phyloP scores from a whole-genome alignment of 2,888 invertebrate genomes.

The Drosophila acutilabella region DNA sequence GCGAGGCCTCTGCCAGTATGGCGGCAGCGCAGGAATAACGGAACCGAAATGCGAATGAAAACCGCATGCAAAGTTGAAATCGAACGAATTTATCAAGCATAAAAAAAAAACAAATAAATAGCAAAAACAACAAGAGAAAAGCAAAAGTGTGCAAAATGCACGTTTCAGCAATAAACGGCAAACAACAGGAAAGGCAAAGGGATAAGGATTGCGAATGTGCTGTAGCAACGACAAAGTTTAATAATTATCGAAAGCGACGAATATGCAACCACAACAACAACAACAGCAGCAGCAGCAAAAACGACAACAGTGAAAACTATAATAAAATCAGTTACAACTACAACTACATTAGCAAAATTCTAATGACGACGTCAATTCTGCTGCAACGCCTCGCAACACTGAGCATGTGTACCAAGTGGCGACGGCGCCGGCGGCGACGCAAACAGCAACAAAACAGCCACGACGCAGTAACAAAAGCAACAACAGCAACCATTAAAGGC shows the following conservation, averaged over 20 bases:
- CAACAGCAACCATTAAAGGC: slow-evolving; percentile 20
- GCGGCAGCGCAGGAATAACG: slow-evolving; percentile 51
- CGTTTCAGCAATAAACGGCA: slow-evolving; percentile 70
- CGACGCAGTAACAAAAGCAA: slow-evolving; percentile 44
- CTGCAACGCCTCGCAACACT: slow-evolving; percentile 63
- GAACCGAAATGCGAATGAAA: slow-evolving; percentile 33
- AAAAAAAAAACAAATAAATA: slow-evolving; percentile 37
- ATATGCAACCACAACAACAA: slow-evolving; percentile 44
- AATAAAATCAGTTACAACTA: slow-evolving; percentile 44
- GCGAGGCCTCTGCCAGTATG: slow-evolving; percentile 17
- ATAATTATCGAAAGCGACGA: slow-evolving; percentile 62
- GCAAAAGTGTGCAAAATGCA: slow-evolving; percentile 66
- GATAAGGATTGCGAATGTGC: slow-evolving; percentile 38
- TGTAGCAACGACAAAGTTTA: slow-evolving; percentile 51
- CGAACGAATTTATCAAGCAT: slow-evolving; percentile 56
- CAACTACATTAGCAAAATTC: slow-evolving; percentile 55
- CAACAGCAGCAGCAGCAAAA: slow-evolving; percentile 40
- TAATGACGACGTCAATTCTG: slow-evolving; percentile 65
- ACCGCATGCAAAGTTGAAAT: slow-evolving; percentile 31
- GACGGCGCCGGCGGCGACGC: slow-evolving; percentile 73
- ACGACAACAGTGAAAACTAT: slow-evolving; percentile 21
- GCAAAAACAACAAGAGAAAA: slow-evolving; percentile 24
- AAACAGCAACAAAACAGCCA: slow-evolving; percentile 51
- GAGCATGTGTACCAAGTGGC: slow-evolving; percentile 69
- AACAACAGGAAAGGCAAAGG: slow-evolving; percentile 30